Base-by-base conservation (phyloP, 2,888 invertebrate genomes). In the Xiphydria camelus region DNA sequence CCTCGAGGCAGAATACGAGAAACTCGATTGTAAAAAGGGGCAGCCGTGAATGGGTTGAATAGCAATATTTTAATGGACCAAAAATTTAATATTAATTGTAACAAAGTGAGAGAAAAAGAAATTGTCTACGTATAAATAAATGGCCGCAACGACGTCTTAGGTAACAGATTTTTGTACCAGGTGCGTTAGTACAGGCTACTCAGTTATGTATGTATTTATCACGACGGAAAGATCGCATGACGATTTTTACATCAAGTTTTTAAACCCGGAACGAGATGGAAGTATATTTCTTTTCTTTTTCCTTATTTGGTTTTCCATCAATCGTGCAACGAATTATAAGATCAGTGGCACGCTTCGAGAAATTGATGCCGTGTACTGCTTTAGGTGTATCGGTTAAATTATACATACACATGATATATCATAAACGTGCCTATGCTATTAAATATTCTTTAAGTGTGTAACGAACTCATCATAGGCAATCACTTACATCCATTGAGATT, bases 31-130 rank as follows among this genome's bases (percentile, higher is more conserved):
- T n/a, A n/a, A n/a, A n/a, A n/a, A n/a, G n/a, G n/a, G n/a, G n/a
- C n/a, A n/a, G n/a, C n/a, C n/a, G n/a, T n/a, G 12, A 9, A 6
- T 31, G 6, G 6, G 20, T 49, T 53, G 42, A 47, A 51, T 45
- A 61, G 59, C 57, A 57, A 60, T 59, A 54, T 54, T 51, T 36
- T 45, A 62, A 53, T 36, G 62, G 53, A 59, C 62, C 59, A 60
- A 61, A 60, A 60, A 59, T 59, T 22, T 61, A 60, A 61, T 52
- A 37, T 56, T 54, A 49, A 39, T 12, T n/a, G 18, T 45, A 22
- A 51, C 29, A 10, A 29, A 29, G 29, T 14, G 14, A 14, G n/a
- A n/a, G n/a, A 29, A 12, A 1, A 23, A 2, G 23, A 23, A n/a
- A 23, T 29, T 10, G 29, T 29, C 26, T n/a, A n/a, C n/a, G n/a